Evolutionary conservation across 2,113 vertebrate species (phyloP).

Genomic region (Planiliza haematocheilus): DNA sequence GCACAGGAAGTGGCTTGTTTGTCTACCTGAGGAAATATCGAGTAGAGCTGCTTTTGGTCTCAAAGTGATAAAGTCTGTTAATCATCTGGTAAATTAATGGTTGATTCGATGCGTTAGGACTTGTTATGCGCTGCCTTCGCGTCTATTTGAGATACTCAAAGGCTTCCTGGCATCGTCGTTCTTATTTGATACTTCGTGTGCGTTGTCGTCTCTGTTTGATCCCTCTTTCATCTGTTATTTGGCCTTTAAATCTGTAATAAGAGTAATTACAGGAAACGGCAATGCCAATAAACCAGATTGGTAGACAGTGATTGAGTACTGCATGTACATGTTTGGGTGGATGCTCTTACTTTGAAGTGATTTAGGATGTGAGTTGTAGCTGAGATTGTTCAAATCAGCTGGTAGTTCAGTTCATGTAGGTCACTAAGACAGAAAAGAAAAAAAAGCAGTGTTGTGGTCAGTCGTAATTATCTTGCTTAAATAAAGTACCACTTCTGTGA

Average conservation of each 20-base stretch:
- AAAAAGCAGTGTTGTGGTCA: not conserved
- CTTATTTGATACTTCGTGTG: constrained; percentile 42
- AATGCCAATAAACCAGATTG: constrained; percentile 43
- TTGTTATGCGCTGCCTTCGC: constrained; percentile 47
- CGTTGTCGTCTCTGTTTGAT: constrained; percentile 37
- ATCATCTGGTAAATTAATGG: constrained; percentile 47
- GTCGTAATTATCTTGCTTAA: too few species aligned
- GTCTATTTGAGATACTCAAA: constrained; percentile 39
- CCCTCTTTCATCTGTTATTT: constrained; percentile 59
- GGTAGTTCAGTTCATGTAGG: not conserved
- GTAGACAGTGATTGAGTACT: constrained; percentile 28
- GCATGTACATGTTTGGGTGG: constrained; percentile 10
- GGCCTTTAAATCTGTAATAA: constrained; percentile 61
- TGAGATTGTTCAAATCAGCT: not conserved
- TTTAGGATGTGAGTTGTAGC: constrained; percentile 3
- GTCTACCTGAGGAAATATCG: constrained; percentile 4
- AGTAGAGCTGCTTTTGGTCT: constrained; percentile 13
- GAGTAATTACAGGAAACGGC: constrained; percentile 62
- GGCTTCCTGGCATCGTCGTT: constrained; percentile 54
- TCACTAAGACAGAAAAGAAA: not conserved
- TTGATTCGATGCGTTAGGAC: constrained; percentile 52
- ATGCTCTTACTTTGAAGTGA: constrained; percentile 19
- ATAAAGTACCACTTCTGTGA: not conserved
- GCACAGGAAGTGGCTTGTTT: not conserved
- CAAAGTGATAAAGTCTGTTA: constrained; percentile 17